Conservation (phyloP, 2,797 vertebrate species). For the Denticeps clupeoides region DNA sequence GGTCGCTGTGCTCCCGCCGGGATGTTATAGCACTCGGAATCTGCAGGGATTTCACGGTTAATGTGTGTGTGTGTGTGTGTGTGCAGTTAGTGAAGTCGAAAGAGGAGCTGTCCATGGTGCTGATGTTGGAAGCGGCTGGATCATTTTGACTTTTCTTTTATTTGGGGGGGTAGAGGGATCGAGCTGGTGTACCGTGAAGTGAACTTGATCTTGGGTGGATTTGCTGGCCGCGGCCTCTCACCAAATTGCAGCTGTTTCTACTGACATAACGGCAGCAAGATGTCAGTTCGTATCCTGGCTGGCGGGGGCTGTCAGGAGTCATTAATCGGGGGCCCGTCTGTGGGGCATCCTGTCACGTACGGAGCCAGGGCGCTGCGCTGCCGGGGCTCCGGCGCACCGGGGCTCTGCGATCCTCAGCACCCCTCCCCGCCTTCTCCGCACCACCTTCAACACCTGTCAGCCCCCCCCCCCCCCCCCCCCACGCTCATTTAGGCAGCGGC, state of each 20-base stretch:
- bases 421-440: constrained; percentile 18
- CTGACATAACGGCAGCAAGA: constrained; percentile 63
- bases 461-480: constrained; percentile 13
- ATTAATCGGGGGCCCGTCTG: constrained; percentile 54
- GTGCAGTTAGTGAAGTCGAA: no score
- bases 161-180: background rate
- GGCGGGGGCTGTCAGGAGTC: constrained; percentile 59
- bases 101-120: no score
- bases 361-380: constrained; percentile 17
- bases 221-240: constrained; percentile 43
- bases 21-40: no score
- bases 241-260: constrained; percentile 63
- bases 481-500: background rate
- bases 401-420: background rate
- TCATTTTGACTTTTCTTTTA: background rate
- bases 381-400: background rate
- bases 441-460: constrained; percentile 25
- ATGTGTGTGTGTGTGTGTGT: no score
- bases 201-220: no score
- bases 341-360: constrained; percentile 51
- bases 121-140: no score
- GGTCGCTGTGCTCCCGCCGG: no score
- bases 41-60: no score
- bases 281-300: constrained; percentile 61
- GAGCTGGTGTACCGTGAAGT: no score